Conservation (phyloP, 2,113 vertebrate species). For the Felis catus region F.catus_Fca126_mat1.0 CM031411.1:34114001-34114500, state of each 20-base stretch:
- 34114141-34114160: background rate
- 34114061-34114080: slow-evolving; percentile 32
- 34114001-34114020: background rate
- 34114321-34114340: background rate
- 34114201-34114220: background rate
- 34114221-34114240: slow-evolving; percentile 30
- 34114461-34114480: background rate
- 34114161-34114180: background rate
- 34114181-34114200: background rate
- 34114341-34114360: background rate
- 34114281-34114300: background rate
- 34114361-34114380: background rate
- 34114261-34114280: background rate
- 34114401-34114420: background rate
- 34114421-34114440: background rate
- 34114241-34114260: background rate
- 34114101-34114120: background rate
- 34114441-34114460: background rate
- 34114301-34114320: background rate
- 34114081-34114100: background rate
- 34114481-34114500: accelerated
- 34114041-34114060: slow-evolving; percentile 1
- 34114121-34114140: background rate
- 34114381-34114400: background rate
- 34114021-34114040: background rate